A percentile compares a stretch with the other conserved stretches of the same genome.
phyloP scores from a whole-genome alignment of 1,140 invertebrate genomes.

The Euwallacea fornicatus region DNA sequence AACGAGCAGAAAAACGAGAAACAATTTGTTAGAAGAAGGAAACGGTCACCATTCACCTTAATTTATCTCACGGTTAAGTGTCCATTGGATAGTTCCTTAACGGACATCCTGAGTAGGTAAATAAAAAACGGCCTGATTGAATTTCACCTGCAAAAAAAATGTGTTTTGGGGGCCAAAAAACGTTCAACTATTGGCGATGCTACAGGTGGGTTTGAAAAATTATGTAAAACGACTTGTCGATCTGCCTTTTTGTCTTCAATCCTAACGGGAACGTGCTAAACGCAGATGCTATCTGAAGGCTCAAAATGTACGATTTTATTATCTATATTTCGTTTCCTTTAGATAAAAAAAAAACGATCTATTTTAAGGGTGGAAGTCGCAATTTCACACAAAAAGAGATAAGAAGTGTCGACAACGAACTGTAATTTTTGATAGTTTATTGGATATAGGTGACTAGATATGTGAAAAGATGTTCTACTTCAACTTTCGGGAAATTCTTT shows the following conservation, averaged over 20 bases:
- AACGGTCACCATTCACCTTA: no score
- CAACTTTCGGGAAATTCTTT: no score
- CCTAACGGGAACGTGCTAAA: constrained; percentile 28
- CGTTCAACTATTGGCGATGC: constrained; percentile 4
- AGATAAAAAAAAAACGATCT: neutral
- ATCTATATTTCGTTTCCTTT: constrained; percentile 19
- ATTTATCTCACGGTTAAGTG: no score
- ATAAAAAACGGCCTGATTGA: neutral
- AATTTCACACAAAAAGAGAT: neutral
- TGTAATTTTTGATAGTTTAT: no score
- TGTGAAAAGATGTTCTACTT: no score
- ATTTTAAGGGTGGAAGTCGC: neutral
- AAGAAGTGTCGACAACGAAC: no score
- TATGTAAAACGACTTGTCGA: constrained; percentile 12
- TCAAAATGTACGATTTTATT: constrained; percentile 13
- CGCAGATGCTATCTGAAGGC: neutral
- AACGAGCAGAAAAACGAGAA: no score
- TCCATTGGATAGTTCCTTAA: neutral
- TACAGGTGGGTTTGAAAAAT: constrained; percentile 16
- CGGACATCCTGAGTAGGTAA: neutral
- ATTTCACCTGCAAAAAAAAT: constrained; percentile 14
- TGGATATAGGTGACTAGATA: no score
- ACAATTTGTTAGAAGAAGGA: no score
- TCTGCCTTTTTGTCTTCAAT: constrained; percentile 13
- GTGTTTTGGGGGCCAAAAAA: neutral